A percentile compares a stretch with the other conserved stretches of the same genome.
Evolutionary conservation across 1,140 invertebrate species (phyloP).

Genomic region (Ceratina japonica): DNA sequence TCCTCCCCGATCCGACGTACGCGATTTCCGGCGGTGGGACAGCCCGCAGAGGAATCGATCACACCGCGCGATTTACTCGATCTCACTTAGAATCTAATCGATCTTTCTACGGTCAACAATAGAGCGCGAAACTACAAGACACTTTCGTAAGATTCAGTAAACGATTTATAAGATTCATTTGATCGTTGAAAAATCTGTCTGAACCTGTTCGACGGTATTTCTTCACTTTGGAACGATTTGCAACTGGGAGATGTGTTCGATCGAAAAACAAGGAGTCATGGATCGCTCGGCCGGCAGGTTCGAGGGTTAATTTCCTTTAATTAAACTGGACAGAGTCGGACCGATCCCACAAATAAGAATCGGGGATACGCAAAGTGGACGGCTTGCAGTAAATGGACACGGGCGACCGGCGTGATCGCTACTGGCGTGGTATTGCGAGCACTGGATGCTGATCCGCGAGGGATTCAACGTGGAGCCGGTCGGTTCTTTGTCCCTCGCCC

Average conservation of each 20-base stretch:
- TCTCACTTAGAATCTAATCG: not conserved
- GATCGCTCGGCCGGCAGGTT: not conserved
- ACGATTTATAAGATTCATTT: not conserved
- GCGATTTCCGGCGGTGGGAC: not conserved
- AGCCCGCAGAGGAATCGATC: slow-evolving; percentile 2
- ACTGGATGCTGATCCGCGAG: slow-evolving; percentile 76
- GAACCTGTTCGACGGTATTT: not conserved
- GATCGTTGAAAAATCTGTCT: not conserved
- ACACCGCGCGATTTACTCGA: not conserved
- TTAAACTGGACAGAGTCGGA: too few species aligned
- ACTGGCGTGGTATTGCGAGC: slow-evolving; percentile 65
- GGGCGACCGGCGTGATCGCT: slow-evolving; percentile 48
- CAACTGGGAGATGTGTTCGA: too few species aligned
- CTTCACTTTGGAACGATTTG: not conserved
- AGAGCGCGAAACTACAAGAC: not conserved
- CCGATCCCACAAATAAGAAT: not conserved
- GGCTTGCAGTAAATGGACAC: slow-evolving; percentile 17
- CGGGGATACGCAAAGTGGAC: slow-evolving; percentile 29
- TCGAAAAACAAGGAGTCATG: not conserved
- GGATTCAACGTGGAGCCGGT: slow-evolving; percentile 75
- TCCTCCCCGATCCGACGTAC: not conserved
- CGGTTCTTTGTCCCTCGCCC: slow-evolving; percentile 42
- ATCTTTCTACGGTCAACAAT: not conserved
- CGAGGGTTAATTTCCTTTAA: not conserved
- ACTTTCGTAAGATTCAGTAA: not conserved